A percentile compares a stretch with the other conserved stretches of the same genome.
Evolutionary conservation across 2,113 vertebrate genomes (phyloP).

Genomic region (Neomonachus schauinslandi): DNA sequence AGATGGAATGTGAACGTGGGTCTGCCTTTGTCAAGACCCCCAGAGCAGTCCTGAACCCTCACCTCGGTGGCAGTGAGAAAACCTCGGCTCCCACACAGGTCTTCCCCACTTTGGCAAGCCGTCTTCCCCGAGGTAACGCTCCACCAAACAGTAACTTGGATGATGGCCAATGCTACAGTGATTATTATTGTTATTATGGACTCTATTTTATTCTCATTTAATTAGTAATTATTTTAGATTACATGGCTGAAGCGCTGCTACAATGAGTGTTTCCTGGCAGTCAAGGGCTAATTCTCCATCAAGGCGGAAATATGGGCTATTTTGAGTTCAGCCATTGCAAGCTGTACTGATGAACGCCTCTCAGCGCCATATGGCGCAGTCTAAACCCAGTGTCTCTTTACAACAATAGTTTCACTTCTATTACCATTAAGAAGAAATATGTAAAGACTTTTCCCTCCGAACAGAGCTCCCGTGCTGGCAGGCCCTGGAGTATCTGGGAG

Average conservation of each 20-base stretch:
- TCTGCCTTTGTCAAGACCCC: conserved; percentile 48
- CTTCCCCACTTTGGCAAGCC: not conserved
- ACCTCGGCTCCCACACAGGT: not conserved
- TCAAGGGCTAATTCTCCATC: conserved; percentile 60
- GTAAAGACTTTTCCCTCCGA: not conserved
- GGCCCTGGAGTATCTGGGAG: not conserved
- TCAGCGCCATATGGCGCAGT: not conserved
- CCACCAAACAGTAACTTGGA: conserved; percentile 66
- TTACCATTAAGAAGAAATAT: conserved; percentile 1
- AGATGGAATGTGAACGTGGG: conserved; percentile 65
- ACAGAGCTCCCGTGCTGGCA: not conserved
- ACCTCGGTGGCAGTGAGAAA: not conserved
- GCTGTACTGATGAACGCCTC: not conserved
- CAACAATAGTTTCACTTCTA: conserved; percentile 12
- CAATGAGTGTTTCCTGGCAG: conserved; percentile 66
- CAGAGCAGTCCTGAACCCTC: not conserved
- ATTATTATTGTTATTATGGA: conserved; percentile 69
- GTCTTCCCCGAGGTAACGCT: conserved; percentile 13
- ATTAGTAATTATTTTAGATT: conserved; percentile 83
- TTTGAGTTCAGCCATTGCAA: conserved; percentile 58
- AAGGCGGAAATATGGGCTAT: conserved; percentile 59
- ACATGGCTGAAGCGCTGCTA: conserved; percentile 73
- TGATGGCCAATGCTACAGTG: conserved; percentile 58
- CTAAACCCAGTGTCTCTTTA: conserved; percentile 17
- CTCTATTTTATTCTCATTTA: conserved; percentile 76